Evolutionary conservation across 2,888 invertebrate genomes (phyloP), one percentile per base, ranked within the genome.

Genomic region (Cephus nigrinus): DNA sequence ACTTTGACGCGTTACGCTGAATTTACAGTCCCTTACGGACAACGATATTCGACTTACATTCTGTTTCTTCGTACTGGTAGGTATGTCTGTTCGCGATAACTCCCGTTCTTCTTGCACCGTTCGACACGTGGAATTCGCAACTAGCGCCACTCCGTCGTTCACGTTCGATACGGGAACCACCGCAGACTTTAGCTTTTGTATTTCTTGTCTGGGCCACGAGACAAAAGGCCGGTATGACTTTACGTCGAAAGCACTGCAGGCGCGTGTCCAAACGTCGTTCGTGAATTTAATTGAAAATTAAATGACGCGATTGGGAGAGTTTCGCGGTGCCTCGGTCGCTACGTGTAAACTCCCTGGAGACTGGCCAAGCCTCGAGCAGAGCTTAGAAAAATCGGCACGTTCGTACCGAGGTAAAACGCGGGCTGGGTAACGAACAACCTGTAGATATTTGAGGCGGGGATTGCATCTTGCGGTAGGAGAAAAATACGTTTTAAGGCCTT

Each of bases 401-500:
- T 89, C 86, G 84, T 87, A 84, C 79, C 81, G 84, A 79, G 80
- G 84, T 85, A 85, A 85, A 86, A 85, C 84, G 79, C 78, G 82
- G 80, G 75, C 80, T 81, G 84, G 84, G 87, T 86, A 88, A 88
- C 86, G 88, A 88, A 87, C 89, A 88, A 89, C 89, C 89, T 89
- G 89, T 89, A 87, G 88, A 87, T 86, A 87, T 85, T 88, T 71
- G 76, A 80, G 80, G 23, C 23, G 55, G 9, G 23, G 55, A 55
- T 55, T 55, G 23, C 23, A 55, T 55, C 15, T 55, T 55, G 55
- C 23, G 23, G 23, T 55, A 55, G 23, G 55, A 15, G 40, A 40
- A 23, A 55, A 23, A 23, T 36, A 55, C 55, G 23, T 55, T 23
- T 55, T 55, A 9, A 23, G 55, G 23, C 2, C 55, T 55, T 55